phyloP scores from a whole-genome alignment of 1,140 invertebrate species.

The Neuroterus valhalla region DNA sequence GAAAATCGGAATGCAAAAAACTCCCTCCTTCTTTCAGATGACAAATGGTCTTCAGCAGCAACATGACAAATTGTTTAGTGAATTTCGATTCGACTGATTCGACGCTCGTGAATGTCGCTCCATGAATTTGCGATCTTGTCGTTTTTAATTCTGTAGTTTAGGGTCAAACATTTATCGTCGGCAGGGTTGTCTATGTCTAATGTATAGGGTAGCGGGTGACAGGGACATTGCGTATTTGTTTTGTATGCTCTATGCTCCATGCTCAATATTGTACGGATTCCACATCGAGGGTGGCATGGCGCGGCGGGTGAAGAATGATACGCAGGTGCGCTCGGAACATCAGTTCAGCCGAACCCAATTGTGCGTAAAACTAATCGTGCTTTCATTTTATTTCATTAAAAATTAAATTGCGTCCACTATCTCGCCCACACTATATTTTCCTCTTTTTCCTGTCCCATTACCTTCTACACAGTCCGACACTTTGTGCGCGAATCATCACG shows the following conservation, averaged over 20 bases:
- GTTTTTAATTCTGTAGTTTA: conserved; percentile 44
- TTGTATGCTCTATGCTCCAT: conserved; percentile 56
- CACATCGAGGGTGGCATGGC: conserved; percentile 50
- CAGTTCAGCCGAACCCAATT: conserved; percentile 52
- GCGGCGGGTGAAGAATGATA: conserved; percentile 55
- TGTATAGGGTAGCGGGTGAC: conserved; percentile 23
- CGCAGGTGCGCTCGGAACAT: conserved; percentile 54
- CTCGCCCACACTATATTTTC: not conserved
- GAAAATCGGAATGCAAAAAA: too few relatives aligned
- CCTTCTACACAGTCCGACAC: conserved; percentile 25
- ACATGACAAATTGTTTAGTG: not conserved
- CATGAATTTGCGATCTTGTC: conserved; percentile 24
- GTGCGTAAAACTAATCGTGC: conserved; percentile 58
- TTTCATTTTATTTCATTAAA: conserved; percentile 57
- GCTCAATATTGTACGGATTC: conserved; percentile 58
- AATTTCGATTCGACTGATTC: conserved; percentile 9
- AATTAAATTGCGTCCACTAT: conserved; percentile 51
- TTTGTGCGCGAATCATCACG: conserved; percentile 35
- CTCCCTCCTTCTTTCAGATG: not conserved
- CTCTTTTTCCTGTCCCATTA: not conserved
- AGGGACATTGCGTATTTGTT: conserved; percentile 56
- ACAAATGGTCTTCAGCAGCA: not conserved
- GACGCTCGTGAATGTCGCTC: conserved; percentile 21
- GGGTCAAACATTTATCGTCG: conserved; percentile 51
- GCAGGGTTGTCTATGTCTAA: conserved; percentile 3